Base-by-base conservation (phyloP, 1,140 invertebrate species). In the Drosophila sp. region DNA sequence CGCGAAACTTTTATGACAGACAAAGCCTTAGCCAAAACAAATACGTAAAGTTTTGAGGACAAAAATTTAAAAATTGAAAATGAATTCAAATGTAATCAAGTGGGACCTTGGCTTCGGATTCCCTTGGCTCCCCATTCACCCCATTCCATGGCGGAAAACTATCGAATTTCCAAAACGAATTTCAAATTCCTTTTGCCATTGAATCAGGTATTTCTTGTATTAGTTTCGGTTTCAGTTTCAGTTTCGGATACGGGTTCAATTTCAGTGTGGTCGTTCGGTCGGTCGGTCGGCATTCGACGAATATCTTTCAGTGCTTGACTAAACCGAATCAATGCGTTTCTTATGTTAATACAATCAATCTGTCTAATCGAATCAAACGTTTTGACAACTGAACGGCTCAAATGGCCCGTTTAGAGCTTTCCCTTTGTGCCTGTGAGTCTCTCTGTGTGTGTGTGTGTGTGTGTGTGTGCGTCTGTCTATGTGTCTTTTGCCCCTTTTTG, bases 311-410 rank as follows among this genome's bases (percentile, higher is more conserved):
- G 64, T 79, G 80, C 80, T 82, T 65, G 72, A 73, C 65, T 76
- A 83, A 80, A 68, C 76, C 76, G 80, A 86, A 87, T 87, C 82
- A 86, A 86, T 89, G 83, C 72, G 76, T 76, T 80, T 83, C 73
- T 75, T 87, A 86, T 86, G 83, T 72, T 86, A 86, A 86, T 86
- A 73, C 83, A 89, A 86, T 89, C 84, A 86, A 85, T 85, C 75
- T 75, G 82, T 86, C 76, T 86, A 86, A 86, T 86, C 84, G 84
- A 86, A 86, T 86, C 84, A 86, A 86, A 80, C 76, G 66, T 83
- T 82, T 87, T 86, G 79, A 81, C 81, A 90, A 76, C 70, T 77
- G 79, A 86, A 71, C 76, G 70, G 61, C 79, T 83, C 67, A 79
- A 83, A 83, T 89, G 84, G 72, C 54, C 65, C 72, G 79, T 79